Evolutionary conservation across 1,140 invertebrate genomes (phyloP), one percentile per base, ranked within the genome.

Genomic region (Cydia amplana): DNA sequence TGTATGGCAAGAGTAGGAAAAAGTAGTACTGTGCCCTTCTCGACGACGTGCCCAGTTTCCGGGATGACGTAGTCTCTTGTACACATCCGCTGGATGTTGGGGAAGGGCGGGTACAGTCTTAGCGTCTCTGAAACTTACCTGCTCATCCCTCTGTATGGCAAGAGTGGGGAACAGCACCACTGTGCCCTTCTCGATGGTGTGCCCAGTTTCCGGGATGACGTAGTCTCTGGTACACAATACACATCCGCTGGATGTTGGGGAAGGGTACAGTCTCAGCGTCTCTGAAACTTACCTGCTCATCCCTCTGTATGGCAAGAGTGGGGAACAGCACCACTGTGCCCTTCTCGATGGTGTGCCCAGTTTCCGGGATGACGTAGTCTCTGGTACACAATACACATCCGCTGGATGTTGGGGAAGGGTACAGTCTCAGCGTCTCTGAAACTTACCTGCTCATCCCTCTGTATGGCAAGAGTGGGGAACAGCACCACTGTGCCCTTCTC

Each of bases 1-100:
- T 97, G 96, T 60, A 97, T 91, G 0, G 91, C 94, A 70, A 94
- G 87, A 0, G 94, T 88, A 1, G 95, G 95, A 72, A 96, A 94
- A 7, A 94, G 77, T 0, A 96, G 87, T 0, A 87, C 88, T 28
- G 28, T 1, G 93, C 94, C 95, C 78, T 91, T 86, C 72, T 94
- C 90, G 3, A 95, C 85, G 0, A 92, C 76, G 1, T 86, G 77
- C 3, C 91, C 78, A 0, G 88, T 90, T 3, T 88, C 89, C 3
- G 94, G 93, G 0, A 95, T 90, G 14, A 75, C 79, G 75, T 94
- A 95, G n/a, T 93, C 85, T 75, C 92, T 85, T 4, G 87, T 93
- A 25, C 93, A 92, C 75, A 91, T 77, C 4, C 95, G 85, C 46
- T 93, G 85, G 2, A 95, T 86, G 25, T 88, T 88, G 1, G 93